Conservation (phyloP, 2,888 invertebrate species). For the Rhorus exstirpatorius region DNA sequence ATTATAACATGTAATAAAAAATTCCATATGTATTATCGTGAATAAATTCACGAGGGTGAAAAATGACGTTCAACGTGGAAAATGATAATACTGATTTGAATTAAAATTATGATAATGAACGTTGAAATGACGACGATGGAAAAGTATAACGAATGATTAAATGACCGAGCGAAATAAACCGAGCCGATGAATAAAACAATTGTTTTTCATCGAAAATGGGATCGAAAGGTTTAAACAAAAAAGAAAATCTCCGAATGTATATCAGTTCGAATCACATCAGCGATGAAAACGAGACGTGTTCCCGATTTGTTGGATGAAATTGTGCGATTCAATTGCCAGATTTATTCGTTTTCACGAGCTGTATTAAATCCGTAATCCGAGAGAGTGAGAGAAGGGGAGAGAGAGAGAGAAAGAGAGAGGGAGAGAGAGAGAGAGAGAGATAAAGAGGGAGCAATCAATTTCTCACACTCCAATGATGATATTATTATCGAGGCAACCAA, state of each 20-base stretch:
- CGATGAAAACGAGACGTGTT: not conserved
- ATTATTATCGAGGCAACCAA: conserved; percentile 29
- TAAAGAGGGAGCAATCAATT: too few species aligned
- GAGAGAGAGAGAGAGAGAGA: too few species aligned
- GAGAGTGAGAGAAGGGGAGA: too few species aligned
- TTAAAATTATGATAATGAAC: too few species aligned
- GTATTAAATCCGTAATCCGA: conserved; percentile 62
- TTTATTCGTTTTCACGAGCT: conserved; percentile 32
- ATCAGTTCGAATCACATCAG: not conserved
- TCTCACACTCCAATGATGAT: conserved; percentile 2
- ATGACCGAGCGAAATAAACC: too few species aligned
- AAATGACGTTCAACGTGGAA: too few species aligned
- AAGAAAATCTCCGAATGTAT: not conserved
- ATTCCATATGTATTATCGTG: too few species aligned
- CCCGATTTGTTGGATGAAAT: conserved; percentile 15
- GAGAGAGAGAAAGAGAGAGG: not conserved
- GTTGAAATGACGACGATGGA: too few species aligned
- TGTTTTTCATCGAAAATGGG: not conserved
- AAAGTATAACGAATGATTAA: too few species aligned
- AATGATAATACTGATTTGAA: too few species aligned
- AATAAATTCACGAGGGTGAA: too few species aligned
- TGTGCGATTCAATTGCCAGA: conserved; percentile 15
- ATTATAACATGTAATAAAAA: too few species aligned
- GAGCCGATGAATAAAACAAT: conserved; percentile 1
- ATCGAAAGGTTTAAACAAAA: not conserved